A percentile compares a stretch with the other conserved stretches of the same genome.
These are phyloP conservation scores for Scelioninae gen. 1 DNA, from an alignment of 2,888 invertebrate species.

Conservation along the genomic window DNA sequence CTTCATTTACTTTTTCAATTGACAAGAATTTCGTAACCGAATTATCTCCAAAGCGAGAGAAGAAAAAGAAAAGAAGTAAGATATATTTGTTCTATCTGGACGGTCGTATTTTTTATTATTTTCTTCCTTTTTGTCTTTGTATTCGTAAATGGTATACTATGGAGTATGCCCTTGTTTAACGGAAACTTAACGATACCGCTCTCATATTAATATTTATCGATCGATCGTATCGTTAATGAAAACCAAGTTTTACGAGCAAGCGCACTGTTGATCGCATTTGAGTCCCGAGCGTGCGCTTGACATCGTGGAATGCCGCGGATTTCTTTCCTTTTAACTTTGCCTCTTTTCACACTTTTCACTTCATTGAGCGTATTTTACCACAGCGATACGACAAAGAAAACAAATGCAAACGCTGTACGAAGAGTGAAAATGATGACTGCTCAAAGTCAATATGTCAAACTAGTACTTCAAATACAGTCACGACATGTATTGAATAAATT, in stretches of 20 bases:
- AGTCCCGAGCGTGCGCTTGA: constrained; percentile 44
- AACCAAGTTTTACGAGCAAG: constrained; percentile 62
- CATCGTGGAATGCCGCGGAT: constrained; percentile 56
- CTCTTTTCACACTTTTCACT: constrained; percentile 36
- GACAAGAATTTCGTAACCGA: constrained; percentile 53
- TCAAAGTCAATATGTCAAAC: too few relatives aligned
- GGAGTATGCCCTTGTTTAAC: constrained; percentile 61
- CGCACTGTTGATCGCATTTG: constrained; percentile 58
- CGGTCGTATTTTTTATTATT: constrained; percentile 72
- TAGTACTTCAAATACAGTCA: too few relatives aligned
- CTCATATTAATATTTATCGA: constrained; percentile 67
- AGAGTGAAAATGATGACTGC: too few relatives aligned
- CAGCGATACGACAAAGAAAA: constrained; percentile 7
- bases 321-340: constrained; percentile 35
- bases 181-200: constrained; percentile 62
- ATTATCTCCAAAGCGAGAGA: constrained; percentile 57
- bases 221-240: constrained; percentile 66
- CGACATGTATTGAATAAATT: too few relatives aligned
- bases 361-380: constrained; percentile 35
- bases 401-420: neutral
- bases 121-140: constrained; percentile 66
- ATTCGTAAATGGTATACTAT: constrained; percentile 61
- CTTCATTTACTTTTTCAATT: too few relatives aligned
- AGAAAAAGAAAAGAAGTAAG: constrained; percentile 69
- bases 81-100: constrained; percentile 76